These are phyloP conservation scores for Alloscopus bannaensis DNA, from an alignment of 2,888 invertebrate genomes.

Conservation along the genomic window DNA sequence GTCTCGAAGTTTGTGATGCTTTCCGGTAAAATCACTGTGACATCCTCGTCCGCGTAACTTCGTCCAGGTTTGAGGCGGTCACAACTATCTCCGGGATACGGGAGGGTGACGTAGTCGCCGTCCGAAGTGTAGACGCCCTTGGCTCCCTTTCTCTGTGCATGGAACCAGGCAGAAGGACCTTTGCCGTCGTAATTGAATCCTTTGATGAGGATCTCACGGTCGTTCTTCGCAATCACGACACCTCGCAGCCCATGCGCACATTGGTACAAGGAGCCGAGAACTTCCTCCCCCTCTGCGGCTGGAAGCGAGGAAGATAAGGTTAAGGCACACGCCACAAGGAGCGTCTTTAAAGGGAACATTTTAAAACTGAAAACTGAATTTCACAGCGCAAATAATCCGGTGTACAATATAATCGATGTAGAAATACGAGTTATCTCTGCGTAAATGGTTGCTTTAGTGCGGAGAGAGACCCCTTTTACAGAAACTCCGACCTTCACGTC, in stretches of 20 bases:
- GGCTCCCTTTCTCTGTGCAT: constrained; percentile 13
- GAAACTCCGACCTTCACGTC: too few species aligned
- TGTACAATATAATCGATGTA: not conserved
- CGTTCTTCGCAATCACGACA: constrained; percentile 27
- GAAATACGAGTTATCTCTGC: too few species aligned
- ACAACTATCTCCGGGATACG: constrained; percentile 28
- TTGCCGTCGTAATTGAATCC: constrained; percentile 48
- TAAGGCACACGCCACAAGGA: not conserved
- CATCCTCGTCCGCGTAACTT: constrained; percentile 12
- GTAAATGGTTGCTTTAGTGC: too few species aligned
- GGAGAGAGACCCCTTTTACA: too few species aligned
- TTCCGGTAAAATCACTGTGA: constrained; percentile 20
- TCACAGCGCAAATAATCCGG: not conserved
- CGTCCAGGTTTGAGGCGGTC: constrained; percentile 24
- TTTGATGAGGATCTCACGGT: constrained; percentile 26
- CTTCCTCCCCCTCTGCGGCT: not conserved
- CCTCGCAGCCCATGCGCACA: constrained; percentile 48
- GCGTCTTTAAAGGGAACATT: not conserved
- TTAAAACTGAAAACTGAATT: not conserved
- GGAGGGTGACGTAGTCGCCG: constrained; percentile 18
- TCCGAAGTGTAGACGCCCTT: constrained; percentile 7
- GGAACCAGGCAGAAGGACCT: constrained; percentile 52
- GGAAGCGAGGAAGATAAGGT: too few species aligned
- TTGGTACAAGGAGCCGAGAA: constrained; percentile 28
- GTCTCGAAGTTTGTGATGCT: constrained; percentile 30